Percentiles rank a stretch among this genome's conserved stretches.
Evolutionary conservation across 2,113 vertebrate genomes (phyloP).

Genomic region (Ictalurus punctatus): DNA sequence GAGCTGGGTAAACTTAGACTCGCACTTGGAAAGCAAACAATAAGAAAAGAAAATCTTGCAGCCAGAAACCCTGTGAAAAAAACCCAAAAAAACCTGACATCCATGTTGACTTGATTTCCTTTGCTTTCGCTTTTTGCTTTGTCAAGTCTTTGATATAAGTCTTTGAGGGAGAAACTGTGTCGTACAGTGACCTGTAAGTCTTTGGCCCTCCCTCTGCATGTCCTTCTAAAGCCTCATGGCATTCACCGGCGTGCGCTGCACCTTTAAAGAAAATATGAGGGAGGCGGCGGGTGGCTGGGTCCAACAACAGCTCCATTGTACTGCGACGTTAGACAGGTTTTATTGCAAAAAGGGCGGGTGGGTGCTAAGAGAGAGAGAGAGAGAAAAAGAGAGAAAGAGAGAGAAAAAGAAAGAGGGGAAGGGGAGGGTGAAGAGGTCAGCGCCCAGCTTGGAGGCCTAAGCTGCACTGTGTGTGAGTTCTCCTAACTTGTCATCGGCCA

Average conservation of each 20-base stretch:
- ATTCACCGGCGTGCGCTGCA: conserved; percentile 71
- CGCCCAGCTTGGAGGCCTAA: conserved; percentile 75
- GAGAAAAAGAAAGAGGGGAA: conserved; percentile 68
- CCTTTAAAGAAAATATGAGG: conserved; percentile 82
- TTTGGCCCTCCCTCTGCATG: conserved; percentile 50
- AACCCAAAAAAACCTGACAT: not conserved
- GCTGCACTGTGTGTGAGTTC: conserved; percentile 74
- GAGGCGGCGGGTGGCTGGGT: conserved; percentile 70
- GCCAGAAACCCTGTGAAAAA: not conserved
- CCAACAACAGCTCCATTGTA: conserved; percentile 80
- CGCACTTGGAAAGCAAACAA: conserved; percentile 42
- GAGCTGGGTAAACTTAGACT: conserved; percentile 29
- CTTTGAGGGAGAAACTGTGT: not conserved
- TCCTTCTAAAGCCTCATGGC: conserved; percentile 66
- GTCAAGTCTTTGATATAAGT: conserved; percentile 5
- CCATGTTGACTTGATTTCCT: conserved; percentile 5
- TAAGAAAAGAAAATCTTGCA: conserved; percentile 20
- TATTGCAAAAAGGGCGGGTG: conserved; percentile 64
- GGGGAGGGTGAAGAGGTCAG: conserved; percentile 78
- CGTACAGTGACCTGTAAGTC: conserved; percentile 42
- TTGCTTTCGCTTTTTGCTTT: conserved; percentile 1
- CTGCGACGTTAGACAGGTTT: conserved; percentile 77
- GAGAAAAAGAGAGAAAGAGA: conserved; percentile 64
- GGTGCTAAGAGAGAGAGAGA: conserved; percentile 64
- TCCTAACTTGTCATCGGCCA: conserved; percentile 77